These are phyloP conservation scores for Rhingia campestris DNA, from an alignment of 2,888 invertebrate genomes.

Conservation along the genomic window DNA sequence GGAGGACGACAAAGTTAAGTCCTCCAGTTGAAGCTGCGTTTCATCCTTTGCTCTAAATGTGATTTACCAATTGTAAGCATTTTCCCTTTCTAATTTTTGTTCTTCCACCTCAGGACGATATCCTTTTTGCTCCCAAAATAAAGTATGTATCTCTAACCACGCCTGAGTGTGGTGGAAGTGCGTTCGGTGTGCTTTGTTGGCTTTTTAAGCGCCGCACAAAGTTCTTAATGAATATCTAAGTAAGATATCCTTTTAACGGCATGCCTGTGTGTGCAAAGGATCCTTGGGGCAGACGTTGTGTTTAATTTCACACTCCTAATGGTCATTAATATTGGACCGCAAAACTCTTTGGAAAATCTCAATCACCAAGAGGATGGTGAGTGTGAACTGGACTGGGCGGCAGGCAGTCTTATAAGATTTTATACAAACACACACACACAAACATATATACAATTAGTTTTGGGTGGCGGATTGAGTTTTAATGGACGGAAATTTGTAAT, in stretches of 20 bases:
- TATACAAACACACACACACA: constrained; percentile 7
- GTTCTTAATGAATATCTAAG: constrained; percentile 53
- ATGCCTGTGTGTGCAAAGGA: constrained; percentile 6
- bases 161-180: constrained; percentile 28
- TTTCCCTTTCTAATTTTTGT: constrained; percentile 20
- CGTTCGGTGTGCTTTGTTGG: constrained; percentile 54
- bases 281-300: constrained; percentile 23
- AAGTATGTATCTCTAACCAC: background rate
- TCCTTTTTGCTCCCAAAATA: background rate
- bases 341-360: constrained; percentile 52
- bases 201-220: constrained; percentile 40
- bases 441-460: constrained; percentile 41
- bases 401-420: constrained; percentile 9
- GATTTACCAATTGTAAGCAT: constrained; percentile 61
- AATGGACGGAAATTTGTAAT: constrained; percentile 62
- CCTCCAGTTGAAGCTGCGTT: constrained; percentile 58
- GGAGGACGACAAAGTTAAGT: constrained; percentile 54
- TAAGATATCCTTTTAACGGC: constrained; percentile 47
- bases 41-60: constrained; percentile 57
- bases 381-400: too few relatives aligned
- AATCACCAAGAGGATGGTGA: background rate
- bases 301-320: constrained; percentile 68
- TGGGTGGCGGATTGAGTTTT: constrained; percentile 39
- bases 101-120: background rate
- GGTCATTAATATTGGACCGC: constrained; percentile 63